These are phyloP conservation scores for Artemia sp. DNA, from an alignment of 2,888 invertebrate genomes.

Conservation along the genomic window DNA sequence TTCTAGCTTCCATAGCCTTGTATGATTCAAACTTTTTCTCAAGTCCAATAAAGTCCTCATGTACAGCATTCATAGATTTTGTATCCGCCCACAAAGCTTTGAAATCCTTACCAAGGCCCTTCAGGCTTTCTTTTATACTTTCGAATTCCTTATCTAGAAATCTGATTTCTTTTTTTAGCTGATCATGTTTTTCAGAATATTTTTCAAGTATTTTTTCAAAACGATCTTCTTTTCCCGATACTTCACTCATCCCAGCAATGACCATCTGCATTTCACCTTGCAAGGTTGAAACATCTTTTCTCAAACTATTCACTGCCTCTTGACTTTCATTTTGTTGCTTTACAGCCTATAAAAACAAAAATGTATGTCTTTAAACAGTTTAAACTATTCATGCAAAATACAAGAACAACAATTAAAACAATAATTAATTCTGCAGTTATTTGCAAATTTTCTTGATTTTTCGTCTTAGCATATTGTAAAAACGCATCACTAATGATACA, in stretches of 20 bases:
- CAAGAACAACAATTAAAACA: too few relatives aligned
- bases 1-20: background rate
- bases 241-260: conserved; percentile 7
- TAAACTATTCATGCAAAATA: too few relatives aligned
- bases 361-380: too few relatives aligned
- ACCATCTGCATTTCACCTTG: background rate
- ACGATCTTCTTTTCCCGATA: background rate
- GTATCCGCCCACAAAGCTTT: background rate
- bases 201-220: background rate
- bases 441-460: too few relatives aligned
- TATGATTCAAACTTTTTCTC: background rate
- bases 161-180: background rate
- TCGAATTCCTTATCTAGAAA: background rate
- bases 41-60: background rate
- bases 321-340: background rate
- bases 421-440: too few relatives aligned
- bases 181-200: background rate
- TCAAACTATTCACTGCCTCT: background rate
- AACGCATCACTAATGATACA: too few relatives aligned
- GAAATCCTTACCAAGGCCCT: background rate
- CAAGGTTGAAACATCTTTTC: background rate
- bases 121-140: background rate
- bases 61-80: background rate
- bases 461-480: too few relatives aligned
- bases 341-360: background rate